Evolutionary conservation across 2,113 vertebrate genomes (phyloP).

Genomic region (Typhlomys cinereus): DNA sequence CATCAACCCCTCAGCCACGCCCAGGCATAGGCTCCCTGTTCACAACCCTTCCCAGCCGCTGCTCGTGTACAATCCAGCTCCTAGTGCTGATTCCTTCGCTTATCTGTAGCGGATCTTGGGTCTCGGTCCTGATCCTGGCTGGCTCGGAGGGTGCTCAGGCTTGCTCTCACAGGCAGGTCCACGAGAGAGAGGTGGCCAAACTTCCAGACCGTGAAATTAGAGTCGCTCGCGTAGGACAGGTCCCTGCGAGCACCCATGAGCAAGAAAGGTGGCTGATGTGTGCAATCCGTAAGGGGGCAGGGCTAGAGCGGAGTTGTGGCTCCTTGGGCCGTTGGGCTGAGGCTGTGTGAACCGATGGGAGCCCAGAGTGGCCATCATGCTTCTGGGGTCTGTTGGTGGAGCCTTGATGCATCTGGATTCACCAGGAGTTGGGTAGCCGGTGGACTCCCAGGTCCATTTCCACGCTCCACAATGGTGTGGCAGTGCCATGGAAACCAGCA

Average conservation of each 20-base stretch:
- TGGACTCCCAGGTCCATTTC: constrained; percentile 31
- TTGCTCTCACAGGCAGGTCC: not conserved
- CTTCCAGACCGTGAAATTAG: not conserved
- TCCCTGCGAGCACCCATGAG: not conserved
- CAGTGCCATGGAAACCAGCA: constrained; percentile 67
- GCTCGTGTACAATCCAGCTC: not conserved
- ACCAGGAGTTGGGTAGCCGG: constrained; percentile 51
- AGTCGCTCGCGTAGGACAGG: not conserved
- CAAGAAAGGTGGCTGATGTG: not conserved
- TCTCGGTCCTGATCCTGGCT: no score
- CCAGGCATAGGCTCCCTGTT: not conserved
- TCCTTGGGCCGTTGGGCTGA: not conserved
- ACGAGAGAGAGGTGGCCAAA: not conserved
- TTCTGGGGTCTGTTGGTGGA: not conserved
- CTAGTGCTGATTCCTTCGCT: no score
- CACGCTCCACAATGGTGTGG: not conserved
- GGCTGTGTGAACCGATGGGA: not conserved
- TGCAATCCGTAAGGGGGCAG: not conserved
- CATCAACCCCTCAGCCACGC: not conserved
- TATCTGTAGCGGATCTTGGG: no score
- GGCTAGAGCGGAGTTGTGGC: not conserved
- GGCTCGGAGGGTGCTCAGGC: not conserved
- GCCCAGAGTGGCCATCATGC: not conserved
- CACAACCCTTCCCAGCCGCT: not conserved
- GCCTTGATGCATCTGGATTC: not conserved